Percentiles rank a stretch among this genome's conserved stretches.
Conservation (phyloP, 2,113 vertebrate species). For the Trematomus loennbergii region DNA sequence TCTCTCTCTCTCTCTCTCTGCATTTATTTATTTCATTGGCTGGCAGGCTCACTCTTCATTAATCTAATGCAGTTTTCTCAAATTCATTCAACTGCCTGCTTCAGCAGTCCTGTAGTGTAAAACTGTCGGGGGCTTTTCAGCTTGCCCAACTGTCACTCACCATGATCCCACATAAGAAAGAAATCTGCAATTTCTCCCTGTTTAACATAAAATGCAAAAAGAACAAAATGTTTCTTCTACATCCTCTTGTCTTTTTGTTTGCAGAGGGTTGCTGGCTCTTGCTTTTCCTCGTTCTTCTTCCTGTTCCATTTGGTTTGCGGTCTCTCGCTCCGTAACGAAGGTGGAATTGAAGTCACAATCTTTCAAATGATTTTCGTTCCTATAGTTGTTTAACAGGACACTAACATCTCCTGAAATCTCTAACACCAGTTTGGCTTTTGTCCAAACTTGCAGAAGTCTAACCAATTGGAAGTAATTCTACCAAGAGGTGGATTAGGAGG, state of each 20-base stretch:
- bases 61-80: conserved; percentile 69
- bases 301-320: conserved; percentile 13
- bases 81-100: conserved; percentile 56
- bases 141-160: conserved; percentile 62
- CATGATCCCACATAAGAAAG: conserved; percentile 29
- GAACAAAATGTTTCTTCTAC: conserved; percentile 6
- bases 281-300: neutral
- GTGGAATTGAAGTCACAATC: conserved; percentile 22
- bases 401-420: conserved; percentile 35
- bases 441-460: conserved; percentile 28
- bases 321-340: conserved; percentile 31
- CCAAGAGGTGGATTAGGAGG: conserved; percentile 14
- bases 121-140: conserved; percentile 40
- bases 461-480: conserved; percentile 18
- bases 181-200: conserved; percentile 30
- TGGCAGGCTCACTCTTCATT: conserved; percentile 66
- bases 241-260: neutral
- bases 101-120: conserved; percentile 61
- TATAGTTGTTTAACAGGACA: conserved; percentile 37
- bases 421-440: conserved; percentile 12
- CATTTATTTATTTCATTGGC: conserved; percentile 56
- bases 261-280: conserved; percentile 9
- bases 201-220: conserved; percentile 47
- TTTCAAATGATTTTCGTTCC: conserved; percentile 34
- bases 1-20: conserved; percentile 22